These are phyloP conservation scores for Bombyx huttoni DNA, from an alignment of 2,888 invertebrate genomes.

Conservation along the genomic window DNA sequence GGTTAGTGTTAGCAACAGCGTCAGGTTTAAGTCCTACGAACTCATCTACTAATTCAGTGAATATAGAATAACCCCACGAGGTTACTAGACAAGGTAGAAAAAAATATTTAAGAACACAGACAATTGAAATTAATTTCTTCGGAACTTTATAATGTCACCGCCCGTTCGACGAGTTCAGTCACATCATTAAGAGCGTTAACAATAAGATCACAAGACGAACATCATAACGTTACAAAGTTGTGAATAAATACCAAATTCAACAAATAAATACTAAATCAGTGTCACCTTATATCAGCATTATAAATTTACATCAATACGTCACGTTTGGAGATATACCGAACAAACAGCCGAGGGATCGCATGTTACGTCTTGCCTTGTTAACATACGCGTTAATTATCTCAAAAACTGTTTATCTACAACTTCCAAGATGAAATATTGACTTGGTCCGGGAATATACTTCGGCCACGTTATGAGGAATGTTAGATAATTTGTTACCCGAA, in stretches of 20 bases:
- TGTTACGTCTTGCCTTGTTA: slow-evolving; percentile 16
- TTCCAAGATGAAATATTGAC: slow-evolving; percentile 7
- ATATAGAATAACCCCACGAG: too few species aligned
- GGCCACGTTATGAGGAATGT: not conserved
- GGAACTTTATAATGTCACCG: too few species aligned
- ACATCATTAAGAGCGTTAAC: not conserved
- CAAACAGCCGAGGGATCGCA: slow-evolving; percentile 22
- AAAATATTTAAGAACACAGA: too few species aligned
- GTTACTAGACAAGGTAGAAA: too few species aligned
- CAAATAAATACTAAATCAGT: too few species aligned
- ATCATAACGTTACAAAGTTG: not conserved
- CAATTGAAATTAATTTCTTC: too few species aligned
- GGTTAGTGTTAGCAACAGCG: too few species aligned
- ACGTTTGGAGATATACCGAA: slow-evolving; percentile 21
- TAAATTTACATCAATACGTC: slow-evolving; percentile 44
- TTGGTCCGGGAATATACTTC: not conserved
- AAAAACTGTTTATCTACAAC: slow-evolving; percentile 10
- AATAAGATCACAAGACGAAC: not conserved
- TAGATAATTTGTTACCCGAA: not conserved
- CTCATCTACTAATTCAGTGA: too few species aligned
- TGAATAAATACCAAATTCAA: slow-evolving; percentile 1
- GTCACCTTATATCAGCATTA: slow-evolving; percentile 21
- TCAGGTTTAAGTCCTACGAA: too few species aligned
- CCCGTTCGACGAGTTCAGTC: not conserved
- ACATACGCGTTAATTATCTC: slow-evolving; percentile 19